Conservation (phyloP, 2,888 invertebrate species). For the Microchrysa polita region DNA sequence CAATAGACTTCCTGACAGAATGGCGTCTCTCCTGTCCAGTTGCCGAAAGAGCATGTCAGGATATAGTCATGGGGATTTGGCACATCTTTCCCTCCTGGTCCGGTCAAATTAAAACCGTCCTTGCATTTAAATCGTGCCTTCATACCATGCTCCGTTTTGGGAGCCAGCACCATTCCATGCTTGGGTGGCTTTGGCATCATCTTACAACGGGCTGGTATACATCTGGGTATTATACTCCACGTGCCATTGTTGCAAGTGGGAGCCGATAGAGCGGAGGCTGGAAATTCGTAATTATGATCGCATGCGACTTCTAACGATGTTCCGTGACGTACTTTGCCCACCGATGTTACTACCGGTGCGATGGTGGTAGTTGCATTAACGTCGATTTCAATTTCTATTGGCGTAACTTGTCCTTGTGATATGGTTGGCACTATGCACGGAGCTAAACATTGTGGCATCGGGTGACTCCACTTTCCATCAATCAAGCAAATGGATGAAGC, state of each 20-base stretch:
- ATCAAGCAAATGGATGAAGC: slow-evolving; percentile 92
- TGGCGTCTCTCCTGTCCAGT: slow-evolving; percentile 92
- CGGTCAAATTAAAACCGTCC: slow-evolving; percentile 88
- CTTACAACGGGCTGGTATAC: slow-evolving; percentile 85
- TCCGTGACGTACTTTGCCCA: slow-evolving; percentile 72
- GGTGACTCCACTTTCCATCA: slow-evolving; percentile 95
- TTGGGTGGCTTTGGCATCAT: slow-evolving; percentile 84
- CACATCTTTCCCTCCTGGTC: slow-evolving; percentile 68
- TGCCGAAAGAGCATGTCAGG: slow-evolving; percentile 89
- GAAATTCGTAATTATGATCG: slow-evolving; percentile 85
- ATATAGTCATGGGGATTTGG: slow-evolving; percentile 70
- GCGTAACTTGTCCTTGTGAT: slow-evolving; percentile 77
- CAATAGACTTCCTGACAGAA: slow-evolving; percentile 91
- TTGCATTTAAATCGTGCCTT: slow-evolving; percentile 92
- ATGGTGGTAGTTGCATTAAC: slow-evolving; percentile 61
- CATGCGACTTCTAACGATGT: slow-evolving; percentile 81
- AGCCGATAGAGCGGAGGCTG: slow-evolving; percentile 75
- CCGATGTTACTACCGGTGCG: slow-evolving; percentile 64
- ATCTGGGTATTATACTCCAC: slow-evolving; percentile 92
- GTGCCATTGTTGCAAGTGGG: slow-evolving; percentile 94
- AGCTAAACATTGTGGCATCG: slow-evolving; percentile 89
- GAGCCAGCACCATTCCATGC: slow-evolving; percentile 95
- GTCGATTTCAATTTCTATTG: slow-evolving; percentile 66
- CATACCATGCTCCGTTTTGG: slow-evolving; percentile 97
- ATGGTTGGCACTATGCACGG: slow-evolving; percentile 94